Evolutionary conservation across 2,797 vertebrate genomes (phyloP).

Genomic region (Bovichtus variegatus): DNA sequence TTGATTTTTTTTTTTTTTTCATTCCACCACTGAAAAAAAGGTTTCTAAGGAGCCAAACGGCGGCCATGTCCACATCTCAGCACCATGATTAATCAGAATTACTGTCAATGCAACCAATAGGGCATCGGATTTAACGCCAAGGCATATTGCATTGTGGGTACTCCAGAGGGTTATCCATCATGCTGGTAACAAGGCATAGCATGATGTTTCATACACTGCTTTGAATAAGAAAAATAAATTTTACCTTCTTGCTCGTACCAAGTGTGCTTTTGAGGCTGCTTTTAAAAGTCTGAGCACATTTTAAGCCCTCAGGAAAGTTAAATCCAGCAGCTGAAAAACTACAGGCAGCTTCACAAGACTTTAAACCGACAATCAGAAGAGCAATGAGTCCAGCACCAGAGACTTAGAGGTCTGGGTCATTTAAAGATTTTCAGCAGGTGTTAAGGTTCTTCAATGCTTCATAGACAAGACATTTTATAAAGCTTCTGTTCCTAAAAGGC

Average conservation of each 20-base stretch:
- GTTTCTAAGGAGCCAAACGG: constrained; percentile 21
- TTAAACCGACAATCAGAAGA: background rate
- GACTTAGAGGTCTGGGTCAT: background rate
- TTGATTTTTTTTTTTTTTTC: constrained; percentile 31
- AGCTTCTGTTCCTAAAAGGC: background rate
- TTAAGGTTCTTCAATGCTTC: background rate
- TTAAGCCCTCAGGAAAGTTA: background rate
- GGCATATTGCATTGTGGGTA: constrained; percentile 7
- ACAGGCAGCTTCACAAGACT: background rate
- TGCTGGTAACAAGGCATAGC: background rate
- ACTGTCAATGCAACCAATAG: constrained; percentile 5
- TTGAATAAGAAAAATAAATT: background rate
- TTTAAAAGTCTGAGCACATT: background rate
- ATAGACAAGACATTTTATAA: background rate
- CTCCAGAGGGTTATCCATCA: background rate
- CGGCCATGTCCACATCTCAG: constrained; percentile 33
- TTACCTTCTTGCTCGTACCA: background rate
- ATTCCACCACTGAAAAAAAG: constrained; percentile 38
- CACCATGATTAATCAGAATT: constrained; percentile 30
- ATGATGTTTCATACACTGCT: background rate
- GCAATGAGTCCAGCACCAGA: background rate
- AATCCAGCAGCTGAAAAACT: background rate
- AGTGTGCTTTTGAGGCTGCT: background rate
- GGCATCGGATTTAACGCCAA: background rate
- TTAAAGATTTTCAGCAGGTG: background rate